These are phyloP conservation scores for Mirza zaza DNA, from an alignment of 2,113 vertebrate species.

Conservation along the genomic window DNA sequence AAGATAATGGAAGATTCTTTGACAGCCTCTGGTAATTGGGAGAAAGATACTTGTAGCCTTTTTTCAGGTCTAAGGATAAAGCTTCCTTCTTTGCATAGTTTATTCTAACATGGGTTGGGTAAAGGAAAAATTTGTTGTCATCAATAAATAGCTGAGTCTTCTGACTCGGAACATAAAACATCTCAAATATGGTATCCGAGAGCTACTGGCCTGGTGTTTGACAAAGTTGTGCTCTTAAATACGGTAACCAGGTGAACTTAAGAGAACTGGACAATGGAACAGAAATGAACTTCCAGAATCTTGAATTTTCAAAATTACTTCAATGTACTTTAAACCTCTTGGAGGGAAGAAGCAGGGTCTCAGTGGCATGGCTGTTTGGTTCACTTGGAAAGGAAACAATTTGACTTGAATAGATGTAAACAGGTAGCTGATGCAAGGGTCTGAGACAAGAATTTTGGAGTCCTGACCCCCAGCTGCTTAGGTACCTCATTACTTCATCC, in stretches of 20 bases:
- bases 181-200: not conserved
- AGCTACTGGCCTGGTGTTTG: not conserved
- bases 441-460: not conserved
- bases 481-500: not conserved
- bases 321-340: not conserved
- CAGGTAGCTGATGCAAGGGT: not conserved
- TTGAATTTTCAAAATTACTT: constrained; percentile 21
- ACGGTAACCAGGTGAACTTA: not conserved
- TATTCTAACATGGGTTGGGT: not conserved
- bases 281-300: not conserved
- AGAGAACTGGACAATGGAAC: not conserved
- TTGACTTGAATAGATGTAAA: not conserved
- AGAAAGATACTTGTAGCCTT: not conserved
- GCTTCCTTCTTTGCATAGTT: not conserved
- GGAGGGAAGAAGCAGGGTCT: not conserved
- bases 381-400: constrained; percentile 21
- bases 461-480: not conserved
- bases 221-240: not conserved
- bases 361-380: not conserved
- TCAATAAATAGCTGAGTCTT: not conserved
- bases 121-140: not conserved
- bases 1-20: not conserved
- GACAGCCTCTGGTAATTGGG: not conserved
- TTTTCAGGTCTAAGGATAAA: not conserved
- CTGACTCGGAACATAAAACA: not conserved